Evolutionary conservation across 1,140 invertebrate species (phyloP).

Genomic region (Drosophila parvula): DNA sequence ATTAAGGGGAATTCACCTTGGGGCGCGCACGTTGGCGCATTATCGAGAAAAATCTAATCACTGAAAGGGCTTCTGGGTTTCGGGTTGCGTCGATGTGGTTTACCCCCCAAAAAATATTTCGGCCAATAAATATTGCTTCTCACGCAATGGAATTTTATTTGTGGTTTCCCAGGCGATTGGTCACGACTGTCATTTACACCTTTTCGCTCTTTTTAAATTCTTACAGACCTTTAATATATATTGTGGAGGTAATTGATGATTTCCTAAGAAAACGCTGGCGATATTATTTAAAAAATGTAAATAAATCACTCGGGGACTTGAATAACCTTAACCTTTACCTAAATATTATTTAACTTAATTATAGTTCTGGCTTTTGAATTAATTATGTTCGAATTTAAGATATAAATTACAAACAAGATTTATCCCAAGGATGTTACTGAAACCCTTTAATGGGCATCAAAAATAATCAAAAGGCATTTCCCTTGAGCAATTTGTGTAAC

Average conservation of each 20-base stretch:
- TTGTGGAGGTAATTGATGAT: background rate
- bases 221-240: background rate
- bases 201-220: background rate
- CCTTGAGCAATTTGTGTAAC: slow-evolving; percentile 1
- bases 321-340: background rate
- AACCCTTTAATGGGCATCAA: background rate
- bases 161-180: slow-evolving; percentile 24
- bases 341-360: too few relatives aligned
- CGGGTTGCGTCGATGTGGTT: background rate
- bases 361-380: background rate
- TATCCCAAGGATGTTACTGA: background rate
- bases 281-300: background rate
- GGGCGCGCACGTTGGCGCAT: slow-evolving; percentile 8
- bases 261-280: background rate
- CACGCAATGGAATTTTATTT: slow-evolving; percentile 17
- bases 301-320: background rate
- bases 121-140: slow-evolving; percentile 32
- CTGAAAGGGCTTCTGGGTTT: slow-evolving; percentile 3
- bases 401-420: background rate
- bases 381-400: too few relatives aligned
- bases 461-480: slow-evolving; percentile 1
- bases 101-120: slow-evolving; percentile 3
- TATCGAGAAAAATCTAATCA: slow-evolving; percentile 52
- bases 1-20: slow-evolving; percentile 53
- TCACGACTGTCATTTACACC: slow-evolving; percentile 1